phyloP scores from a whole-genome alignment of 2,888 invertebrate species.

The Brenthis hecate region DNA sequence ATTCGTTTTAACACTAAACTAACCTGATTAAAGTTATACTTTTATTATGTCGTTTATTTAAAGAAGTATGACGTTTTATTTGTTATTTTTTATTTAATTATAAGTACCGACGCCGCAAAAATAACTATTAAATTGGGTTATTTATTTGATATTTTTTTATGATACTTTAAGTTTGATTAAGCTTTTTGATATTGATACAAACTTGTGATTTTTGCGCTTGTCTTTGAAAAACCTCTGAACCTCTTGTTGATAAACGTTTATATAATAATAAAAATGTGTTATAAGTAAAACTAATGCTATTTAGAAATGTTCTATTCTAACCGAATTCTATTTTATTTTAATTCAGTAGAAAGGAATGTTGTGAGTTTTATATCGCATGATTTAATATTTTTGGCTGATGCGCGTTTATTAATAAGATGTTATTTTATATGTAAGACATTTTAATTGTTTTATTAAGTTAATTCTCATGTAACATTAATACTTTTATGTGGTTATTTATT shows the following conservation, averaged over 20 bases:
- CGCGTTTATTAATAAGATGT: neutral
- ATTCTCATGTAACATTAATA: no score
- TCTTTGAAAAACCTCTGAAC: neutral
- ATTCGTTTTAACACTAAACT: constrained; percentile 14
- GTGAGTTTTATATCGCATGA: neutral
- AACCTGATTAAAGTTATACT: neutral
- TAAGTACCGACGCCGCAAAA: no score
- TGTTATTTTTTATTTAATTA: neutral
- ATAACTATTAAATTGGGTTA: no score
- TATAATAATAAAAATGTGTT: no score
- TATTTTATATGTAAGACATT: neutral
- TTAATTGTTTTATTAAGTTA: no score
- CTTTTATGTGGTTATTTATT: no score
- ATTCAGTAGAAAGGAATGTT: neutral
- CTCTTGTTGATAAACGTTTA: neutral
- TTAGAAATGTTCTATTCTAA: neutral
- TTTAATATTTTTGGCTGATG: neutral
- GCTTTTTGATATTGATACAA: neutral
- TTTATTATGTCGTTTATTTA: neutral
- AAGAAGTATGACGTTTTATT: neutral
- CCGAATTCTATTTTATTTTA: neutral
- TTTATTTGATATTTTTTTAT: neutral
- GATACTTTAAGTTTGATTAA: neutral
- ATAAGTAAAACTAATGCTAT: neutral
- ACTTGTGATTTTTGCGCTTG: neutral